Evolutionary conservation across 2,113 vertebrate genomes (phyloP).

Genomic region (Chroicocephalus ridibundus): DNA sequence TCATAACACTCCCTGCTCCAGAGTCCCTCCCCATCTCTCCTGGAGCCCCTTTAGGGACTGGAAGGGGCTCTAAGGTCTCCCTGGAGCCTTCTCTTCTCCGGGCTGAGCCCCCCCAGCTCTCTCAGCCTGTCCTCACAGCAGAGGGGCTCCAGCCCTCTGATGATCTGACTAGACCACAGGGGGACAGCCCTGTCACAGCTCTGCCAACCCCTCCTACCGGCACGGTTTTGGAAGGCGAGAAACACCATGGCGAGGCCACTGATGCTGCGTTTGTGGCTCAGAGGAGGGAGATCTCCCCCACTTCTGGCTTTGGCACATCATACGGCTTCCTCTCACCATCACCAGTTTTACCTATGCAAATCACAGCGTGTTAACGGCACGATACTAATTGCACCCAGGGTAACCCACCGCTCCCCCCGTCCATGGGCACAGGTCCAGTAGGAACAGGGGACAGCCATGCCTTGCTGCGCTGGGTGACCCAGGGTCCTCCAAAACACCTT

Average conservation of each 20-base stretch:
- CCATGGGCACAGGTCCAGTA: not conserved
- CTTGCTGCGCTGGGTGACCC: not conserved
- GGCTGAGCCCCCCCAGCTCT: no score
- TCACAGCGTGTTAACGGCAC: fast-evolving
- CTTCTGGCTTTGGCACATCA: not conserved
- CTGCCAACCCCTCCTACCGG: not conserved
- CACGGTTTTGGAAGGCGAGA: not conserved
- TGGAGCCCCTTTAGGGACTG: no score
- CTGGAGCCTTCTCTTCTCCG: no score
- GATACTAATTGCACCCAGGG: not conserved
- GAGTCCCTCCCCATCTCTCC: no score
- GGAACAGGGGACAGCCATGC: not conserved
- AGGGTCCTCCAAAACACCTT: not conserved
- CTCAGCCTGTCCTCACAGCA: no score
- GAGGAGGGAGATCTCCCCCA: not conserved
- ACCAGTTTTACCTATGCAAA: not conserved
- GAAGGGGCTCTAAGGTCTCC: no score
- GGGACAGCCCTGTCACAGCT: fast-evolving
- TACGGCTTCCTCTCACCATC: not conserved
- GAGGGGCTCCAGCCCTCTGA: no score
- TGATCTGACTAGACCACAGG: not conserved
- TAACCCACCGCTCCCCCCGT: not conserved
- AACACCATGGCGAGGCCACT: not conserved
- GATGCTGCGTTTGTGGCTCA: not conserved
- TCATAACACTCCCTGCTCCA: no score